These are phyloP conservation scores for Oreortyx pictus DNA, from an alignment of 2,797 vertebrate genomes.

Conservation along the genomic window DNA sequence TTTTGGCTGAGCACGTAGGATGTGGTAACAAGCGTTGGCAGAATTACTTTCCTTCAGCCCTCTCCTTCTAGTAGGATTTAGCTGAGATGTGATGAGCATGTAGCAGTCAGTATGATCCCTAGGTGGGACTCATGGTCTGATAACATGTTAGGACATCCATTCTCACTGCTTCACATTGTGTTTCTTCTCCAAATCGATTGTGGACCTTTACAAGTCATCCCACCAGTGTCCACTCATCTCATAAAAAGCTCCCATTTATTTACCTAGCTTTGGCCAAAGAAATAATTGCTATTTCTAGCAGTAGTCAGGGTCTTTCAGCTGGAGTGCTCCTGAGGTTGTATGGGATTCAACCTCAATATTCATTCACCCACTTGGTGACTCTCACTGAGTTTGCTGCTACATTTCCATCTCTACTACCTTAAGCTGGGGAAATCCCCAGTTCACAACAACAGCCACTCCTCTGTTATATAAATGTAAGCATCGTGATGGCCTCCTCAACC, in stretches of 20 bases:
- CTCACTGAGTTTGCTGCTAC: accelerated
- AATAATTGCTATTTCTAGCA: not conserved
- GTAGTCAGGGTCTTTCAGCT: not conserved
- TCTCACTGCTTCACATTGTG: not conserved
- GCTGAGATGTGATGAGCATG: not conserved
- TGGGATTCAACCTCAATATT: not conserved
- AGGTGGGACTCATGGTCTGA: accelerated
- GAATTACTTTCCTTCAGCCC: not conserved
- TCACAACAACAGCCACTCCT: not conserved
- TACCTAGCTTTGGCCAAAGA: not conserved
- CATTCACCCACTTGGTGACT: not conserved
- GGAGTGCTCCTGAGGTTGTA: not conserved
- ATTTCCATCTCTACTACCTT: not conserved
- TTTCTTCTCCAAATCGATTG: not conserved
- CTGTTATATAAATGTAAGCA: not conserved
- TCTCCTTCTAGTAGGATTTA: accelerated
- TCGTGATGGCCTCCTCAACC: not conserved
- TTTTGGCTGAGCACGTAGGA: not conserved
- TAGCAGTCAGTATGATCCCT: not conserved
- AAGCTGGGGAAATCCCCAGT: not conserved
- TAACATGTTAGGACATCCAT: accelerated
- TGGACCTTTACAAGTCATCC: too few relatives aligned
- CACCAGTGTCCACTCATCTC: not conserved
- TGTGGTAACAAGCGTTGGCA: not conserved
- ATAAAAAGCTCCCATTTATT: accelerated